Conservation (phyloP, 2,888 invertebrate species). For the Pandemis cinnamomeana region DNA sequence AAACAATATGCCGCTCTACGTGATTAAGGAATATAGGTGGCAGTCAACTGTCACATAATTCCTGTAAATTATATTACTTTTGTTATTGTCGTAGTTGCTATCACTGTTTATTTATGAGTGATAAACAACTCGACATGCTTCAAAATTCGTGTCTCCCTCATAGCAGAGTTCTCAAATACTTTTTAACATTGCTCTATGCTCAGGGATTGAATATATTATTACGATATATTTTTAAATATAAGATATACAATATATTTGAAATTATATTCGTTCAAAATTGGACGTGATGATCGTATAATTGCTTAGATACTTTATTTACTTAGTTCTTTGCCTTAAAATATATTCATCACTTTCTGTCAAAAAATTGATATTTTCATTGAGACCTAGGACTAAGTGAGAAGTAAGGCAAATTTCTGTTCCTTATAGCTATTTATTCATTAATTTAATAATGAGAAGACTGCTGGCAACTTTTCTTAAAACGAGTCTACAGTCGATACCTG, state of each 20-base stretch:
- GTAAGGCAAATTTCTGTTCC: not conserved
- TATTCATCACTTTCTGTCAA: too few species aligned
- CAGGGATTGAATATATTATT: too few species aligned
- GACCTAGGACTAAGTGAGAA: not conserved
- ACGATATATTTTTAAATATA: too few species aligned
- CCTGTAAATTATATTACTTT: not conserved
- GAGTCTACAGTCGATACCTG: conserved; percentile 1
- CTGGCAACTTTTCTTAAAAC: not conserved
- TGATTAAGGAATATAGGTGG: not conserved
- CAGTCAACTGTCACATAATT: not conserved
- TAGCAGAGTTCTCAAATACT: too few species aligned
- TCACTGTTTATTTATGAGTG: not conserved
- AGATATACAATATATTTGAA: too few species aligned
- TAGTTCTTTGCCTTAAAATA: too few species aligned
- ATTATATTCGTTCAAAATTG: too few species aligned
- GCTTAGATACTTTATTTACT: too few species aligned
- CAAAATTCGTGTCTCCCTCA: too few species aligned
- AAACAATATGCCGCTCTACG: conserved; percentile 4
- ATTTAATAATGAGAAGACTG: not conserved
- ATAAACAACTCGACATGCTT: not conserved
- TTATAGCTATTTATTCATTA: not conserved
- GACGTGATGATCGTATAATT: too few species aligned
- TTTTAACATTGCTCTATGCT: too few species aligned
- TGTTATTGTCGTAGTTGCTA: too few species aligned
- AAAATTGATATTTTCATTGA: not conserved